Percentiles rank a stretch among this genome's conserved stretches.
Conservation (phyloP, 2,888 invertebrate species). For the Volucella zonaria region DNA sequence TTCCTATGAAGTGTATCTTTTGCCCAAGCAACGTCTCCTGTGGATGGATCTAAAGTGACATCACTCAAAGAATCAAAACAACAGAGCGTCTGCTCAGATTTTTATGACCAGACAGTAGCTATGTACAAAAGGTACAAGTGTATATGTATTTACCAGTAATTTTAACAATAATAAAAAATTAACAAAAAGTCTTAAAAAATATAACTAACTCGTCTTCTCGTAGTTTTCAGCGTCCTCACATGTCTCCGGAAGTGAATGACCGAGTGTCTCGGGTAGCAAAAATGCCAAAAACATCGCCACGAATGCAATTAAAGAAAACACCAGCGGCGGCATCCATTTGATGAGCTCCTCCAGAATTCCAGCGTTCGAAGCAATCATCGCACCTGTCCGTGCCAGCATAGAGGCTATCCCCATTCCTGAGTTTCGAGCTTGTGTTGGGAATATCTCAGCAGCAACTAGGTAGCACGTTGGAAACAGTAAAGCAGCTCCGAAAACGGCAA, state of each 20-base stretch:
- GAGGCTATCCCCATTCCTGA: conserved; percentile 92
- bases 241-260: conserved; percentile 87
- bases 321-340: conserved; percentile 86
- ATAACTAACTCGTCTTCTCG: conserved; percentile 79
- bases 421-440: conserved; percentile 92
- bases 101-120: no score
- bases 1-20: no score
- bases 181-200: not conserved
- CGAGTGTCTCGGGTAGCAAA: conserved; percentile 85
- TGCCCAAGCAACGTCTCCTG: no score
- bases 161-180: not conserved
- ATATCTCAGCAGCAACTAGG: conserved; percentile 92
- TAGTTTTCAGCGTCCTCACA: conserved; percentile 88
- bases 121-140: no score
- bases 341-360: conserved; percentile 85
- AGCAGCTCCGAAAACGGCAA: conserved; percentile 90
- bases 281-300: conserved; percentile 87
- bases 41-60: no score
- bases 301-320: conserved; percentile 87
- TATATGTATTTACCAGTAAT: not conserved
- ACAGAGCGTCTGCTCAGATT: no score
- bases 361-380: conserved; percentile 91
- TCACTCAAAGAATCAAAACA: no score
- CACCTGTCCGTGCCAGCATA: conserved; percentile 91
- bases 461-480: conserved; percentile 91